phyloP scores from a whole-genome alignment of 2,888 invertebrate species.

The Rhogogaster chlorosoma region DNA sequence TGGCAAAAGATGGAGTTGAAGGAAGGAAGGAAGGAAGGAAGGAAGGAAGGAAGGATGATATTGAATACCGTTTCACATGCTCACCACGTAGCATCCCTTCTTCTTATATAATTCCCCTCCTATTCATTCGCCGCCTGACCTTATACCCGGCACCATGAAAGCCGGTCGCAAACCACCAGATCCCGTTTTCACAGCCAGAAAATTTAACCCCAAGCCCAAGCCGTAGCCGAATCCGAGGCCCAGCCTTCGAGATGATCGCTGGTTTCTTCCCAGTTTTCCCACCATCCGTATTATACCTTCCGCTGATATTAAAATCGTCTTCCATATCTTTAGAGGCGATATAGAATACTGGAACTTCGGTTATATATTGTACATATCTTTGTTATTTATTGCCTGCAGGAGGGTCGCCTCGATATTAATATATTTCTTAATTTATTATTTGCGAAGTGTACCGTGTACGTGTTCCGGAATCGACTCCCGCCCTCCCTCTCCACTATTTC shows the following conservation, averaged over 20 bases:
- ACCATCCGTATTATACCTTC: constrained; percentile 55
- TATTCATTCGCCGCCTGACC: constrained; percentile 48
- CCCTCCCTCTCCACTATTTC: background rate
- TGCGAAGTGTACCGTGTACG: constrained; percentile 14
- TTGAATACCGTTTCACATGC: constrained; percentile 76
- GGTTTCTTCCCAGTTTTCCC: constrained; percentile 23
- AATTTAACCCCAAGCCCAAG: constrained; percentile 4
- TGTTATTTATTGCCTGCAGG: constrained; percentile 44
- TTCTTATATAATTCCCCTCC: constrained; percentile 48
- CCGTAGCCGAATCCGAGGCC: background rate
- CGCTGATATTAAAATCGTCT: constrained; percentile 73
- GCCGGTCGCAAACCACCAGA: constrained; percentile 13
- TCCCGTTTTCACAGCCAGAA: constrained; percentile 20
- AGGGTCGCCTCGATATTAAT: constrained; percentile 35
- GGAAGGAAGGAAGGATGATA: constrained; percentile 64
- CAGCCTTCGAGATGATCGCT: background rate
- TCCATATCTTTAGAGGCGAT: constrained; percentile 54
- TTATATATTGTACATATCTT: constrained; percentile 35
- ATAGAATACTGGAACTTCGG: background rate
- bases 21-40: constrained; percentile 53
- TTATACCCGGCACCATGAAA: constrained; percentile 38
- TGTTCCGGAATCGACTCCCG: background rate
- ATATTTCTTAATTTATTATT: constrained; percentile 34
- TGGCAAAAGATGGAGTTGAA: constrained; percentile 47
- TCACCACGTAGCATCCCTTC: constrained; percentile 67